Conservation (phyloP, 2,797 vertebrate species). For the Bradypus variegatus region DNA sequence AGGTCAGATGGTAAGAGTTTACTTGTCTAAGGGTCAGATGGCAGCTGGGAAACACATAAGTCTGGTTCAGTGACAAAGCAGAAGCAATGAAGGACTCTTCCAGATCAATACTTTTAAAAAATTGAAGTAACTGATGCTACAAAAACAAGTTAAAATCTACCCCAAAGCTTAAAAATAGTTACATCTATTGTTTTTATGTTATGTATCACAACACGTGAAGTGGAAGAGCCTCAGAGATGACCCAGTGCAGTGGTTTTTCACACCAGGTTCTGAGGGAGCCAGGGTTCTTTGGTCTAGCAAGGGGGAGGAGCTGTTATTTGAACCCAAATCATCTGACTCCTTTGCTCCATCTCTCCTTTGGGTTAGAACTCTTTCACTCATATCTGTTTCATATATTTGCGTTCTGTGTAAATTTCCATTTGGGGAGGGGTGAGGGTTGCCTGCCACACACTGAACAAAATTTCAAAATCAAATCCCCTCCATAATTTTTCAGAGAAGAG, state of each 20-base stretch:
- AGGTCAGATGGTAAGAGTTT: background rate
- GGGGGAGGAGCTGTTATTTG: background rate
- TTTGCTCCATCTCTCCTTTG: background rate
- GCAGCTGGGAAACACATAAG: background rate
- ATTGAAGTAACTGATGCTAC: background rate
- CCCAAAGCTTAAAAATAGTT: background rate
- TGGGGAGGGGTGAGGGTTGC: background rate
- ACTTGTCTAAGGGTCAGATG: background rate
- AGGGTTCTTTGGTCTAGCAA: background rate
- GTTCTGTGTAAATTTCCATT: background rate
- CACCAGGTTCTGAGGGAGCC: background rate
- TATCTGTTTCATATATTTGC: background rate
- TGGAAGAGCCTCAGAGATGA: background rate
- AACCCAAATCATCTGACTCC: background rate
- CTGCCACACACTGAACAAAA: background rate
- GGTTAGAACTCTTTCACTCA: background rate
- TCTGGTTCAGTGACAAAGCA: background rate
- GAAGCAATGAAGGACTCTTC: background rate
- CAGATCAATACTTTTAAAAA: background rate
- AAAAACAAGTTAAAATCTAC: background rate
- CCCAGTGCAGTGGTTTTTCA: background rate
- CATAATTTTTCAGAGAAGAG: background rate
- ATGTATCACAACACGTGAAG: background rate
- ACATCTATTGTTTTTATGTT: background rate
- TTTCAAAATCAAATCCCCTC: background rate